Conservation (phyloP, 2,888 invertebrate genomes). For the Notodonta ziczac region DNA sequence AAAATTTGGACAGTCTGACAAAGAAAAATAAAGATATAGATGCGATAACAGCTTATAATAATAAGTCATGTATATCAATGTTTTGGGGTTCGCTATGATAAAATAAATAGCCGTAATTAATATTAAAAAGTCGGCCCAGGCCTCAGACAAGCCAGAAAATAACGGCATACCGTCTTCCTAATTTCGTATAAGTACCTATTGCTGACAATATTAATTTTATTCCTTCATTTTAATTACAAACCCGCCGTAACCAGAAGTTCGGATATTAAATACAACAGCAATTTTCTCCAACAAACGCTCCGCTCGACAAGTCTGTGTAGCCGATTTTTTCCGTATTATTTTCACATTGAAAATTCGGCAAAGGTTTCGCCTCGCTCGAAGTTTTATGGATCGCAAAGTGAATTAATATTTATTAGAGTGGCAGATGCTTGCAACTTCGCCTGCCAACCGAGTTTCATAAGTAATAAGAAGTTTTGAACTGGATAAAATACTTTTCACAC, state of each 20-base stretch:
- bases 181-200: no score
- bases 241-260: background rate
- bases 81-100: no score
- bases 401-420: slow-evolving; percentile 25
- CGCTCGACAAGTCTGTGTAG: slow-evolving; percentile 9
- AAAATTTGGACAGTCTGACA: no score
- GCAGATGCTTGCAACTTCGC: slow-evolving; percentile 9
- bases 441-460: slow-evolving; percentile 2
- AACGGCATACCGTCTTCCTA: no score
- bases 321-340: slow-evolving; percentile 4
- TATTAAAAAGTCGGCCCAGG: no score
- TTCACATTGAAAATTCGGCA: slow-evolving; percentile 7
- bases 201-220: slow-evolving; percentile 4
- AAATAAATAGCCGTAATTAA: no score
- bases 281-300: slow-evolving; percentile 8
- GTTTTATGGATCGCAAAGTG: slow-evolving; percentile 15
- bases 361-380: slow-evolving; percentile 6
- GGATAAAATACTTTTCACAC: slow-evolving; percentile 1
- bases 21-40: no score
- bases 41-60: no score
- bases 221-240: slow-evolving; percentile 23
- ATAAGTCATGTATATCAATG: no score
- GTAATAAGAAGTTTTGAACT: background rate
- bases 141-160: no score
- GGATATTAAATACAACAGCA: slow-evolving; percentile 17